These are phyloP conservation scores for Himantopus leucocephalus DNA, from an alignment of 2,113 vertebrate genomes.

Conservation along the genomic window DNA sequence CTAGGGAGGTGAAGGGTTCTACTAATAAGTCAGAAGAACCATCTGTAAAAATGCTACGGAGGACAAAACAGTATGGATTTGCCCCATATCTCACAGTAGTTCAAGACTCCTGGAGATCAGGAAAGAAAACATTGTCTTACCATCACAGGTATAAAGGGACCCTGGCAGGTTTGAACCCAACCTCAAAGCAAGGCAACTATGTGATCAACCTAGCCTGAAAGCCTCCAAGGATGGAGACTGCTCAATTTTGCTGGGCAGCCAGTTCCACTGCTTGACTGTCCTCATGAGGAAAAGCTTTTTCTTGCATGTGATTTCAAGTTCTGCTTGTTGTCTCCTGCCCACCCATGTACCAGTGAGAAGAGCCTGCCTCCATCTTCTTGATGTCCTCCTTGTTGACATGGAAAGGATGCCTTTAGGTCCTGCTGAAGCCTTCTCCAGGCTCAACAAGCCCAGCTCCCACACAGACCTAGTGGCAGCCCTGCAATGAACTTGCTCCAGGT, in stretches of 20 bases:
- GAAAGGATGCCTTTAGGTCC: neutral
- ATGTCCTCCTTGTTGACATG: neutral
- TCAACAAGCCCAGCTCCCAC: neutral
- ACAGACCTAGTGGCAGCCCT: neutral
- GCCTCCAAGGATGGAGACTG: neutral
- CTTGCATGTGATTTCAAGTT: neutral
- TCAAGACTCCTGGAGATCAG: neutral
- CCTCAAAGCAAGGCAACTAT: neutral
- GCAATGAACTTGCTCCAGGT: neutral
- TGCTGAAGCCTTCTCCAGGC: neutral
- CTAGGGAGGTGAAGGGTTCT: neutral
- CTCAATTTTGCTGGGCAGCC: neutral
- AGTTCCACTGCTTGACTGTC: neutral
- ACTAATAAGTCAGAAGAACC: neutral
- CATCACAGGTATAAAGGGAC: neutral
- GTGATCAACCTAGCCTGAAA: neutral
- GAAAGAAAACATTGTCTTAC: neutral
- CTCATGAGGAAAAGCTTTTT: neutral
- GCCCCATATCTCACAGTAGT: neutral
- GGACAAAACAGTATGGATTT: neutral
- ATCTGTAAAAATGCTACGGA: neutral
- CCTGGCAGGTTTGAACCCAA: neutral
- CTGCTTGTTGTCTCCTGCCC: neutral
- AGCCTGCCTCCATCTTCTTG: neutral
- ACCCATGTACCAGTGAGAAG: neutral